These are phyloP conservation scores for Ridgeia piscesae DNA, from an alignment of 1,140 invertebrate genomes.

Conservation along the genomic window DNA sequence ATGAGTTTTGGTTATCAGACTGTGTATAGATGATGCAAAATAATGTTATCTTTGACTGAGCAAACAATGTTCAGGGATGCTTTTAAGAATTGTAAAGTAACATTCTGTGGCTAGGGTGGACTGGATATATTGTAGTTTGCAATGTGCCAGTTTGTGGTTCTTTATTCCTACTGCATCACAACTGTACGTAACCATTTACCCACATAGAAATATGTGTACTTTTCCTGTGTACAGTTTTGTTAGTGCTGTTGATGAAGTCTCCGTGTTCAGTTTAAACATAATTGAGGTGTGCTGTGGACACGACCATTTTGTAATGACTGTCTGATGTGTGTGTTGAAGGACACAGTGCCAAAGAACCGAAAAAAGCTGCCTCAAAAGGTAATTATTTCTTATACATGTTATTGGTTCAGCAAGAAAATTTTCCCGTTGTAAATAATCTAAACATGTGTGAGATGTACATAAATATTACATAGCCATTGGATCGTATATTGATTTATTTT, in stretches of 20 bases:
- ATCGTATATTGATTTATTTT: neutral
- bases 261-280: neutral
- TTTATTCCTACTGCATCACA: neutral
- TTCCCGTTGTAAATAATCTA: neutral
- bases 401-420: neutral
- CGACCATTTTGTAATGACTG: neutral
- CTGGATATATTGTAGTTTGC: neutral
- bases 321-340: neutral
- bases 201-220: neutral
- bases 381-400: neutral
- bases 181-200: neutral
- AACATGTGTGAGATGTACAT: neutral
- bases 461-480: neutral
- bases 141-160: neutral
- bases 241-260: neutral
- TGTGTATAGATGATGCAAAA: too few relatives aligned
- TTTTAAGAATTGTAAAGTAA: neutral
- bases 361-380: neutral
- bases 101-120: neutral
- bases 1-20: too few relatives aligned
- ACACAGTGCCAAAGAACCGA: neutral
- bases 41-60: too few relatives aligned
- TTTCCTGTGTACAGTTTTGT: neutral
- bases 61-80: neutral
- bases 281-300: neutral